Evolutionary conservation across 2,113 vertebrate genomes (phyloP).

Genomic region (Silurus glanis): DNA sequence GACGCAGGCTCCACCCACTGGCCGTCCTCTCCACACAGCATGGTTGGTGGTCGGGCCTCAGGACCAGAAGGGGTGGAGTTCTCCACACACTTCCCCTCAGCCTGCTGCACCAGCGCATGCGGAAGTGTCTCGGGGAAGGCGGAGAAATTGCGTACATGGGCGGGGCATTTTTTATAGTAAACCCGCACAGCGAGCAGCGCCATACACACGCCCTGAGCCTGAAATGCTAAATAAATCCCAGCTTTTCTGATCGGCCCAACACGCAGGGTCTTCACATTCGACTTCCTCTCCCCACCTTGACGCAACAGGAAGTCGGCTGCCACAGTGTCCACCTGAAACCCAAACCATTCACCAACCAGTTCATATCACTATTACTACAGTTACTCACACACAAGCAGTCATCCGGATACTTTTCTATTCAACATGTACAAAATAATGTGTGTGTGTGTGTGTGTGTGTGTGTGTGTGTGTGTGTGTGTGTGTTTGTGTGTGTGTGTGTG

Average conservation of each 20-base stretch:
- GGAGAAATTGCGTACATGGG: conserved; percentile 71
- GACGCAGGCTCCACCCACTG: conserved; percentile 80
- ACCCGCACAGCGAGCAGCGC: conserved; percentile 79
- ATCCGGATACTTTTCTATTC: background rate
- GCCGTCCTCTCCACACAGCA: conserved; percentile 83
- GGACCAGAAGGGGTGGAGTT: conserved; percentile 64
- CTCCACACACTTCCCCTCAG: conserved; percentile 77
- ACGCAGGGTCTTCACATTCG: conserved; percentile 75
- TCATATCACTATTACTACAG: background rate
- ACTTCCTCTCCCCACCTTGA: conserved; percentile 61
- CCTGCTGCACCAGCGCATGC: conserved; percentile 77
- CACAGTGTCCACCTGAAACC: conserved; percentile 70
- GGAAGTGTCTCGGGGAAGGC: conserved; percentile 79
- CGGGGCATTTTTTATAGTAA: conserved; percentile 79
- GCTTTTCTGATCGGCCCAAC: conserved; percentile 69
- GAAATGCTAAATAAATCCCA: conserved; percentile 84
- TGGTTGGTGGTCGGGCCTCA: conserved; percentile 70
- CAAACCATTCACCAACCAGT: background rate
- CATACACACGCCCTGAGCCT: conserved; percentile 84
- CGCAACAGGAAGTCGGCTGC: conserved; percentile 79
- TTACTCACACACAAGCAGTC: background rate
- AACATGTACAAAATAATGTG: background rate
- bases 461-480: background rate
- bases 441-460: background rate
- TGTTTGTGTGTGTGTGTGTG: conserved; percentile 18